Percentiles rank a stretch among this genome's conserved stretches.
Evolutionary conservation across 2,888 invertebrate species (phyloP).

Genomic region (Anticlea derivata): DNA sequence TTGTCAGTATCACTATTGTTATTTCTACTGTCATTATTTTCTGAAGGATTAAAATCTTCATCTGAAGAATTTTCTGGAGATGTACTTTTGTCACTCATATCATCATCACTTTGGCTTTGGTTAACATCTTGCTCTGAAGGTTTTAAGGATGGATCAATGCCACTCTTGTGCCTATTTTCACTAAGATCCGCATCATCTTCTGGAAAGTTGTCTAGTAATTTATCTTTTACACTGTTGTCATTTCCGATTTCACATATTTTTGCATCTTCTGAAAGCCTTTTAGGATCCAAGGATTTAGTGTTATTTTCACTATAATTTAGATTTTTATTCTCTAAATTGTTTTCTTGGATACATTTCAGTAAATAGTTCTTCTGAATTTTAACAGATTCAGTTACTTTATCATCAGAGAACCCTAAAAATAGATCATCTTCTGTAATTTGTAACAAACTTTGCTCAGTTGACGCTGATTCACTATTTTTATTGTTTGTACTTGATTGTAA

Average conservation of each 20-base stretch:
- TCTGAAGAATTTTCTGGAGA: neutral
- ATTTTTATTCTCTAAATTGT: neutral
- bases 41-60: neutral
- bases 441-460: conserved; percentile 40
- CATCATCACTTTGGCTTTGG: conserved; percentile 9
- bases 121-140: neutral
- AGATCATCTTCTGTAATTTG: conserved; percentile 53
- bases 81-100: neutral
- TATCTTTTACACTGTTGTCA: neutral
- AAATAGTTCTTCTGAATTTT: conserved; percentile 3
- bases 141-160: neutral
- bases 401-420: conserved; percentile 53
- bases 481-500: neutral
- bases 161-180: neutral
- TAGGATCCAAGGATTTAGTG: neutral
- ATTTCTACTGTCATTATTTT: neutral
- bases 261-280: neutral
- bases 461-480: conserved; percentile 3
- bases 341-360: conserved; percentile 12
- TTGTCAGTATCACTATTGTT: neutral
- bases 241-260: neutral
- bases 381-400: conserved; percentile 13
- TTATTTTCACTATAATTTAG: neutral
- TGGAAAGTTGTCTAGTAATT: neutral
- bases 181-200: neutral